Evolutionary conservation across 1,140 invertebrate genomes (phyloP), one percentile per base, ranked within the genome.

Genomic region (Scaptomyza pallida): DNA sequence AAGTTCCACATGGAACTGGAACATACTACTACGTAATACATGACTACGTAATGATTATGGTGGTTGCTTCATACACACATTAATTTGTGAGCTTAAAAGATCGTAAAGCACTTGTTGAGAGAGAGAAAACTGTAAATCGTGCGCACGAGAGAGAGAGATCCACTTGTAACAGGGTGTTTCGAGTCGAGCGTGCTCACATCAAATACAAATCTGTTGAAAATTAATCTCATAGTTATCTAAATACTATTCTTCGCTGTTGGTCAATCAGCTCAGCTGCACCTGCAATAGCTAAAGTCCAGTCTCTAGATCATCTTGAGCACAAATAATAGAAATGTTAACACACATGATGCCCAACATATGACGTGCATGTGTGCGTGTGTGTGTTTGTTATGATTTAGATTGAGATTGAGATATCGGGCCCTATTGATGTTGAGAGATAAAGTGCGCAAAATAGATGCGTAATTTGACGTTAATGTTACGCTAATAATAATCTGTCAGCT

Each of bases 401-500:
- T 45, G 21, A 56, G 56, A 45, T 45, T 1, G 43, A 43, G 21
- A 57, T 45, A 30, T 13, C 17, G 13, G 50, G n/a, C 33, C 23
- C 48, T 50, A 63, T 63, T 63, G 61, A 70, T 63, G 33, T 63
- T 15, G 56, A 26, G 57, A 85, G 80, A 86, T 85, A 85, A 86
- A 86, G 82, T 86, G 81, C 82, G 77, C 78, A 86, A 86, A 86
- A 85, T 86, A 88, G 77, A 86, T 86, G 65, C 77, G 81, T 89
- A 89, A 89, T 89, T 89, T 89, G 86, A 88, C 86, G 88, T 89
- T 89, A 90, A 90, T 90, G 89, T 90, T 90, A 85, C 89, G 89
- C 89, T 89, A 90, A 90, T 90, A 85, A 90, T 90, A 90, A 90
- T 89, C 89, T 90, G 77, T 89, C 86, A 89, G 86, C 77, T 83